Conservation (phyloP, 2,797 vertebrate genomes). For the Petrocephalus schoutedeni region DNA sequence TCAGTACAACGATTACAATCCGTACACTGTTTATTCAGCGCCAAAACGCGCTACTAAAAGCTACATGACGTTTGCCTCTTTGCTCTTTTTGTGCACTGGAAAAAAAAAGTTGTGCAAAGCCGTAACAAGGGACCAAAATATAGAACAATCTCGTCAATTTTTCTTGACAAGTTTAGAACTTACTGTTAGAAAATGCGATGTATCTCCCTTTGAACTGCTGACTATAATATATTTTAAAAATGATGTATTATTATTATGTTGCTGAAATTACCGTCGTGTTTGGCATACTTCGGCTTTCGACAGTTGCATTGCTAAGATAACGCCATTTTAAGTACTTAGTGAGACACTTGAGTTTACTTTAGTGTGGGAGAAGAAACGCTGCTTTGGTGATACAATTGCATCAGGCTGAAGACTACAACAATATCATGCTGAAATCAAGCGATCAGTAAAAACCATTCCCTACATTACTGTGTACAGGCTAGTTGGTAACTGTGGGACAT, state of each 20-base stretch:
- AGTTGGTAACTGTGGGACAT: background rate
- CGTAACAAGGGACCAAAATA: slow-evolving; percentile 84
- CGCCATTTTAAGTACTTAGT: background rate
- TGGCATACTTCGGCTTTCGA: background rate
- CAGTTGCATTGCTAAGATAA: background rate
- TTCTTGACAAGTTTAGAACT: slow-evolving; percentile 20
- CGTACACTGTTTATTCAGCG: slow-evolving; percentile 67
- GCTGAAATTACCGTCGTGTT: background rate
- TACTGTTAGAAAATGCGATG: background rate
- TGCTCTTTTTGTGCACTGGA: slow-evolving; percentile 47
- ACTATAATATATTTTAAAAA: background rate
- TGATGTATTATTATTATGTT: background rate
- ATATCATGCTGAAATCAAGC: background rate
- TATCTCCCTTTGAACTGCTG: background rate
- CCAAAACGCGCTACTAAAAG: slow-evolving; percentile 55
- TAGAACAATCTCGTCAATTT: slow-evolving; percentile 56
- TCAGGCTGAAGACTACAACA: background rate
- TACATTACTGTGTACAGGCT: background rate
- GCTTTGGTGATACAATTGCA: background rate
- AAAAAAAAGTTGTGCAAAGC: slow-evolving; percentile 61
- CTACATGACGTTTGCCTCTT: slow-evolving; percentile 66
- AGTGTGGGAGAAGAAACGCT: background rate
- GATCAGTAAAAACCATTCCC: background rate
- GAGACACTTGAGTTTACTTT: background rate
- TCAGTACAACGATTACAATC: slow-evolving; percentile 67